Evolutionary conservation across 2,888 invertebrate genomes (phyloP).

Genomic region (Aradus depressus): DNA sequence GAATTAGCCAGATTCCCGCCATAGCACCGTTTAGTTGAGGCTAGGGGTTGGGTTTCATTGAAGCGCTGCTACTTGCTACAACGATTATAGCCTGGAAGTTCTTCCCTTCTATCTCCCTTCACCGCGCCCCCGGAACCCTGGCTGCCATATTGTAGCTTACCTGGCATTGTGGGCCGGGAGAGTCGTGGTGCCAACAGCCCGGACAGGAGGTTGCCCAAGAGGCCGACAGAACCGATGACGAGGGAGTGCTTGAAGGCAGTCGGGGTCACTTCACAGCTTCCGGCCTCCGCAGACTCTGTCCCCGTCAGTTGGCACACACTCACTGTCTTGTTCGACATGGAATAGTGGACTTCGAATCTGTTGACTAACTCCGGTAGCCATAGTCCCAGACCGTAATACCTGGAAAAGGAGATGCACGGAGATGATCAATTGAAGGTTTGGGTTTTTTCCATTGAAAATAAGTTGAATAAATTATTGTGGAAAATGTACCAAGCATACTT

Average conservation of each 20-base stretch:
- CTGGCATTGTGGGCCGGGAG: slow-evolving; percentile 36
- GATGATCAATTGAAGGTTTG: too few species aligned
- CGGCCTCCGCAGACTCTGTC: not conserved
- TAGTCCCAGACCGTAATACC: slow-evolving; percentile 56
- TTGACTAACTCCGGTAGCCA: slow-evolving; percentile 69
- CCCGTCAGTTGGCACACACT: slow-evolving; percentile 39
- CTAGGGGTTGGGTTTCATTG: too few species aligned
- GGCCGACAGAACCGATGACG: slow-evolving; percentile 52
- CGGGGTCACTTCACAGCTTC: slow-evolving; percentile 41
- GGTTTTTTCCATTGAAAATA: not conserved
- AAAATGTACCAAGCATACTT: not conserved
- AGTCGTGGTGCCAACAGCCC: slow-evolving; percentile 44
- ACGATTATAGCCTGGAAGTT: too few species aligned
- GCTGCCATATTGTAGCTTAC: too few species aligned
- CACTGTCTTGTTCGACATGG: slow-evolving; percentile 39
- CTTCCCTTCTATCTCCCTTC: too few species aligned
- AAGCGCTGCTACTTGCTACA: too few species aligned
- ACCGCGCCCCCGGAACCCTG: too few species aligned
- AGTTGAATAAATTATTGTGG: not conserved
- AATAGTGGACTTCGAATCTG: slow-evolving; percentile 40
- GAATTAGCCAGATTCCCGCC: too few species aligned
- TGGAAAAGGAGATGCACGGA: slow-evolving; percentile 36
- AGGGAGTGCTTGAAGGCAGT: slow-evolving; percentile 54
- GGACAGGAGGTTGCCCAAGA: slow-evolving; percentile 51
- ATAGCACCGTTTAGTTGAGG: too few species aligned